These are phyloP conservation scores for Rutilus rutilus DNA, from an alignment of 2,113 vertebrate species.

Conservation along the genomic window DNA sequence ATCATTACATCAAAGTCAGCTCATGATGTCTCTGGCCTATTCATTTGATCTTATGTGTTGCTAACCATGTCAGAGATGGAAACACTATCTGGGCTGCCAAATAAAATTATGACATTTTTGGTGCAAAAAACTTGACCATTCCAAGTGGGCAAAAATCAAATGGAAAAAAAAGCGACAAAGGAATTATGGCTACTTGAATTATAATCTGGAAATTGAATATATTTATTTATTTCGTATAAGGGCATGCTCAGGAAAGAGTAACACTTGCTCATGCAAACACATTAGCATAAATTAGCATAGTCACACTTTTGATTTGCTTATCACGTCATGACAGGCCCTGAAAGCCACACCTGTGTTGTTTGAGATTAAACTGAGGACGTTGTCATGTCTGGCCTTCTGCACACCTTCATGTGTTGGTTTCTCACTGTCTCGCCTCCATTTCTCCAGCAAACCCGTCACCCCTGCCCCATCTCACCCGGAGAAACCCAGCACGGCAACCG, in stretches of 20 bases:
- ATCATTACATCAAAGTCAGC: neutral
- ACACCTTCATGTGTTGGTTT: constrained; percentile 7
- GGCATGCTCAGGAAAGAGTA: neutral
- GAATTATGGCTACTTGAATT: neutral
- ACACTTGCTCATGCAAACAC: neutral
- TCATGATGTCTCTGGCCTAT: neutral
- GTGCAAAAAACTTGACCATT: neutral
- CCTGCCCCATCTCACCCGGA: constrained; percentile 36
- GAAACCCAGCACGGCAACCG: constrained; percentile 61
- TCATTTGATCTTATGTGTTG: neutral
- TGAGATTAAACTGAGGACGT: neutral
- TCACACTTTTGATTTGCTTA: neutral
- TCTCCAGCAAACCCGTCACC: constrained; percentile 56
- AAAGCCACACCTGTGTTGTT: neutral
- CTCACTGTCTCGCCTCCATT: constrained; percentile 20
- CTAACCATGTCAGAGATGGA: neutral
- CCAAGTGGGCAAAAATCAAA: neutral
- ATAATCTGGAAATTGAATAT: neutral
- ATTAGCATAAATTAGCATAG: constrained; percentile 13
- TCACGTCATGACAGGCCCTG: neutral
- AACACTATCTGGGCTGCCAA: too few species aligned
- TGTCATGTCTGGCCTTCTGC: neutral
- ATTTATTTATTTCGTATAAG: neutral
- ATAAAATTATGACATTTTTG: neutral
- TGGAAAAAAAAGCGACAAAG: neutral